phyloP scores from a whole-genome alignment of 2,113 vertebrate species.

The Sitta europaea region DNA sequence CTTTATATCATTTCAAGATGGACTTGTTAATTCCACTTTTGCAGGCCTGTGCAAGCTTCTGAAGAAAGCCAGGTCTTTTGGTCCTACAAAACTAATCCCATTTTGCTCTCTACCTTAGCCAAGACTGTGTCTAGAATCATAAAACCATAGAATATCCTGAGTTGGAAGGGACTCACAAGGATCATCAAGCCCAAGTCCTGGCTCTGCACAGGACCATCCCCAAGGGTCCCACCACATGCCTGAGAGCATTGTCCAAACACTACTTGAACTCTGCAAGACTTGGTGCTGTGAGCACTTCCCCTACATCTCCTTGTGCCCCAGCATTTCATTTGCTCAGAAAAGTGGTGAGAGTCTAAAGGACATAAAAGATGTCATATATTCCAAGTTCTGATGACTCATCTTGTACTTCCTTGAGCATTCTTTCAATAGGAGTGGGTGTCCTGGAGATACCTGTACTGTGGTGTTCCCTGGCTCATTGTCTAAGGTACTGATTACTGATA shows the following conservation, averaged over 20 bases:
- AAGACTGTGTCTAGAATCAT: background rate
- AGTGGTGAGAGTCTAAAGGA: background rate
- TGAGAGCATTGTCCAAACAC: background rate
- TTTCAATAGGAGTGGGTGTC: background rate
- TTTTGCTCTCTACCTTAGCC: background rate
- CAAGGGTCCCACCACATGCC: background rate
- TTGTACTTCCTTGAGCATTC: background rate
- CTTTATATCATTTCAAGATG: background rate
- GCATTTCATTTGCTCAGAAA: background rate
- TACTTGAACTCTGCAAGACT: background rate
- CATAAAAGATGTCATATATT: background rate
- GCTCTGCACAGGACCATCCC: background rate
- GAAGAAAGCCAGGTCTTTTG: background rate
- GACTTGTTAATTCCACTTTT: background rate
- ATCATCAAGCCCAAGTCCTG: background rate
- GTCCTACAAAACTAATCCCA: background rate
- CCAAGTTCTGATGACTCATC: background rate
- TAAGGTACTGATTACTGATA: background rate
- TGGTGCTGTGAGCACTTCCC: background rate
- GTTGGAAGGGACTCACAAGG: background rate
- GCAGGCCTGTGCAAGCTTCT: background rate
- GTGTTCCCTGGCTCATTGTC: background rate
- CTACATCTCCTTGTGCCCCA: background rate
- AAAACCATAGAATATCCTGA: background rate
- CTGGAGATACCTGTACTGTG: background rate